phyloP scores from a whole-genome alignment of 1,140 invertebrate species.

The Littorina saxatilis region DNA sequence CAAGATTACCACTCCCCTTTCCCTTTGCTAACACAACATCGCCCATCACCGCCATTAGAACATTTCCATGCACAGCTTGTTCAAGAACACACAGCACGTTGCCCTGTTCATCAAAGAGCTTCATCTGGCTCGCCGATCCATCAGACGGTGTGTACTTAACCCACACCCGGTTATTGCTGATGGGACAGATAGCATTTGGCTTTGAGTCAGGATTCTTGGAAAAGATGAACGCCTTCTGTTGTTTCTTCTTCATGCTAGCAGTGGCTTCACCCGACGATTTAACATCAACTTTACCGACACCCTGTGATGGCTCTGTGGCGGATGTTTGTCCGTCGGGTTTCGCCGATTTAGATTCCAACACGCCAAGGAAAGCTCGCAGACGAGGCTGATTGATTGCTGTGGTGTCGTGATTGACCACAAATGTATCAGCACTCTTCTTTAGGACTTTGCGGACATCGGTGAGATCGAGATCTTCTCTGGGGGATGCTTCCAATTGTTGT shows the following conservation, averaged over 20 bases:
- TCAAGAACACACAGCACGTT: not conserved
- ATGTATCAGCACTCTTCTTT: not conserved
- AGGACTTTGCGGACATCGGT: not conserved
- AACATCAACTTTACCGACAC: not conserved
- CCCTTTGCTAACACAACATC: too few relatives aligned
- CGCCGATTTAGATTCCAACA: too few relatives aligned
- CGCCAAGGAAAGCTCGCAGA: not conserved
- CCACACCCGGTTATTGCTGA: not conserved
- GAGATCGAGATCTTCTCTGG: not conserved
- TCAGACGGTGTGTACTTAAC: not conserved
- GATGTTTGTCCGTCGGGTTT: too few relatives aligned
- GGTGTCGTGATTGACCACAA: not conserved
- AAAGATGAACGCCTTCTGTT: conserved; percentile 9
- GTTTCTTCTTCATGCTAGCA: not conserved
- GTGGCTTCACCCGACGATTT: not conserved
- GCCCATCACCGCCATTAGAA: not conserved
- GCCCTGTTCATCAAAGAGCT: not conserved
- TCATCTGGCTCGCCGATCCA: not conserved
- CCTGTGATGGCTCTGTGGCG: not conserved
- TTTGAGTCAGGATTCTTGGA: not conserved
- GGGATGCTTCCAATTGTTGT: not conserved
- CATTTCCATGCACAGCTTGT: not conserved
- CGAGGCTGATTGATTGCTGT: not conserved
- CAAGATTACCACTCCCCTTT: too few relatives aligned
- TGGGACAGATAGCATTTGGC: not conserved